These are phyloP conservation scores for Gambusia affinis DNA, from an alignment of 2,113 vertebrate species.

Conservation along the genomic window DNA sequence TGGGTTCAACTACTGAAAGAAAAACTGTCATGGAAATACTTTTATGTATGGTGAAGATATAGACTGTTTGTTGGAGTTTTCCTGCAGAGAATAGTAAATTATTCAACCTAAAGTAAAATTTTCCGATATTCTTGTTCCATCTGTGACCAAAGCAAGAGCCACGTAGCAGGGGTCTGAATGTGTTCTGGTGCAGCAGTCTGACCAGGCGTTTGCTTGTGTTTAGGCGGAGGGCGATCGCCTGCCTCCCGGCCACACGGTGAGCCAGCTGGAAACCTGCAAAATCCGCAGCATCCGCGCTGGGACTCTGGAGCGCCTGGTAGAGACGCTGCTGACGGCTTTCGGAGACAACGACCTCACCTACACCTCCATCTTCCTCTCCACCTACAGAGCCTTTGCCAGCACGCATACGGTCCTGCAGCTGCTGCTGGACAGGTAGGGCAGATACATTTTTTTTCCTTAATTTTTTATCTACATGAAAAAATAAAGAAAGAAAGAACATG, in stretches of 20 bases:
- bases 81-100: not conserved
- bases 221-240: slow-evolving; percentile 87
- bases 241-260: slow-evolving; percentile 91
- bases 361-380: slow-evolving; percentile 94
- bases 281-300: slow-evolving; percentile 94
- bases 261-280: slow-evolving; percentile 93
- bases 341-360: slow-evolving; percentile 96
- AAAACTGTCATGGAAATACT: too few species aligned
- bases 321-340: slow-evolving; percentile 91
- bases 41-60: too few species aligned
- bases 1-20: too few species aligned
- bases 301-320: slow-evolving; percentile 93
- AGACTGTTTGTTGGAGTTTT: not conserved
- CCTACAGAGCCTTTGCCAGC: slow-evolving; percentile 89
- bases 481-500: not conserved
- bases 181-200: not conserved
- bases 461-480: not conserved
- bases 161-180: not conserved
- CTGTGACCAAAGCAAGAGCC: not conserved
- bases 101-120: not conserved
- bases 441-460: not conserved
- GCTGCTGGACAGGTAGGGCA: slow-evolving; percentile 86
- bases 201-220: slow-evolving; percentile 11
- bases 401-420: slow-evolving; percentile 87
- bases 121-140: not conserved